Evolutionary conservation across 2,888 invertebrate species (phyloP), one percentile per base, ranked within the genome.

Genomic region (Kryphioiulus occultus): DNA sequence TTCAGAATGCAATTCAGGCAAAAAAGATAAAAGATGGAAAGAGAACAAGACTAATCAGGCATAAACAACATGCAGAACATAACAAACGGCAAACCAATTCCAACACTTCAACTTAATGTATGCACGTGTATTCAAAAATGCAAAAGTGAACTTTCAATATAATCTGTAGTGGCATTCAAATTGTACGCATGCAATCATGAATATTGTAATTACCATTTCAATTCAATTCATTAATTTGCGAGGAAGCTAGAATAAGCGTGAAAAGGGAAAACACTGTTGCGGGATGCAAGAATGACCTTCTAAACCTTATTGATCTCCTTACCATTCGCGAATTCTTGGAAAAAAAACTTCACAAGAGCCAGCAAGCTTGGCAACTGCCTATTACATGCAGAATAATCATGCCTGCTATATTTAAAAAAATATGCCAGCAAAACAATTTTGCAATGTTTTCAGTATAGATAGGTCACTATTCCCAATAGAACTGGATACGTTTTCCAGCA

Each of bases 1-100:
- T n/a, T 19, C 32, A 86, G 86, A 84, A 84, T 84, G 53, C 86
- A 86, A 86, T 19, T 86, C 86, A 86, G 86, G 30, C 47, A 86
- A 32, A 85, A 86, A 47, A 47, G 32, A 47, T 42, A 47, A 53
- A 44, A 47, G 26, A 85, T n/a, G 32, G 42, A 86, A 47, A 86
- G 32, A 53, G 26, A 86, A 86, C 86, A 22, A 44, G 85, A 84
- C 84, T 35, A 84, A 39, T 84, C 84, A 84, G 84, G 39, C 84
- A 84, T 35, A 42, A 84, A 84, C 68, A 35, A 42, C 84, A 84
- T 84, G 84, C 84, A 84, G 1, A 26, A 59, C 59, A 59, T 59
- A 59, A 68, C 26, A 68, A 22, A 68, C 10, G 68, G 26, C 68
- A 12, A 10, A 68, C 68, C 68, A 68, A 26, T 68, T 68, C 68